phyloP scores from a whole-genome alignment of 2,797 vertebrate species.

The Lindbergichthys nudifrons region DNA sequence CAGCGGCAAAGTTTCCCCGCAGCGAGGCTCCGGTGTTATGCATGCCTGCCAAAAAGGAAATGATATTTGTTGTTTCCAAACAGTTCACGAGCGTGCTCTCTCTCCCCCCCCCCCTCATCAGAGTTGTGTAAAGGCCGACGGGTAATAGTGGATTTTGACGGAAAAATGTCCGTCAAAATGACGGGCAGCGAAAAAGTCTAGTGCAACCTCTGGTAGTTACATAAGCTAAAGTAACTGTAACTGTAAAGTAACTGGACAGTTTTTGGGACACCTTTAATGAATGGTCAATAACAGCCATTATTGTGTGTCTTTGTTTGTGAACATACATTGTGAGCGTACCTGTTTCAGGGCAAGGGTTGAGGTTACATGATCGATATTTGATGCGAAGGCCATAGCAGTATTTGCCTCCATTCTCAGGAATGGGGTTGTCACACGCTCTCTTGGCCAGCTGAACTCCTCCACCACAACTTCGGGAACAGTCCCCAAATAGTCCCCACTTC shows the following conservation, averaged over 20 bases:
- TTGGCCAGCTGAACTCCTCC: slow-evolving; percentile 94
- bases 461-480: slow-evolving; percentile 91
- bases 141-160: too few species aligned
- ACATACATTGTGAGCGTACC: slow-evolving; percentile 78
- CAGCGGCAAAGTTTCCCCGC: too few species aligned
- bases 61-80: too few species aligned
- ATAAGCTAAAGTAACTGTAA: not conserved
- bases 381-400: slow-evolving; percentile 94
- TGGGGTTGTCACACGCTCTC: slow-evolving; percentile 89
- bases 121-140: too few species aligned
- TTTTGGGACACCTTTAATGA: not conserved
- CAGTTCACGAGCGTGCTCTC: too few species aligned
- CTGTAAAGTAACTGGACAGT: not conserved
- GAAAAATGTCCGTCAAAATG: too few species aligned
- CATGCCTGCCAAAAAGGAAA: too few species aligned
- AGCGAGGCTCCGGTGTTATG: too few species aligned
- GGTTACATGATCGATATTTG: slow-evolving; percentile 94
- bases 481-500: slow-evolving; percentile 90
- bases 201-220: too few species aligned
- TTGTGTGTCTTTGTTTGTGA: not conserved
- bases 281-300: not conserved
- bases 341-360: slow-evolving; percentile 89
- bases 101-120: too few species aligned
- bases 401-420: slow-evolving; percentile 91
- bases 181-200: too few species aligned